Percentiles rank a stretch among this genome's conserved stretches.
These are phyloP conservation scores for Fundulus diaphanus DNA, from an alignment of 2,797 vertebrate genomes.

Conservation along the genomic window DNA sequence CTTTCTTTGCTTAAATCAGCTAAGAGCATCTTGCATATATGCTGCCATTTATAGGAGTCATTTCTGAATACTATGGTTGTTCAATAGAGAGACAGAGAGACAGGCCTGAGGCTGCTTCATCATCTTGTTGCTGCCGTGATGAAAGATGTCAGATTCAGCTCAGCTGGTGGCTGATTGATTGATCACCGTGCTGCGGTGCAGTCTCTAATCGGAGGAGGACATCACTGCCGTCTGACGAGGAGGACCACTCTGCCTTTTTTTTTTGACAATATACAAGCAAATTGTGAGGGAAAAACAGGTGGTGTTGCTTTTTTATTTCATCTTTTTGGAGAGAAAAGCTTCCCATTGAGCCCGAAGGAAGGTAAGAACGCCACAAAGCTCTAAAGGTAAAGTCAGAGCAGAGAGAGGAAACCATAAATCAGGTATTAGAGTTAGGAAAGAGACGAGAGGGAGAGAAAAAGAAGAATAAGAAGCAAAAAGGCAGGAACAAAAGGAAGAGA, in stretches of 20 bases:
- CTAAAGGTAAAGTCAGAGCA: neutral
- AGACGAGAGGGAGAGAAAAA: neutral
- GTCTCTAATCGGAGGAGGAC: neutral
- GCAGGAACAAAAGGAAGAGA: neutral
- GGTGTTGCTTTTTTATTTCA: neutral
- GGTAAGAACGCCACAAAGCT: rapidly evolving
- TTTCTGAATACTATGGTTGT: neutral
- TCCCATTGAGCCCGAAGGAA: rapidly evolving
- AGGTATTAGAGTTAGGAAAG: rapidly evolving
- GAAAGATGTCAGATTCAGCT: neutral
- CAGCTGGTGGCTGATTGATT: conserved; percentile 8
- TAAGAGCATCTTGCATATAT: neutral
- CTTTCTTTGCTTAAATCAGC: too few relatives aligned
- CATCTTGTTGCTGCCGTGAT: neutral
- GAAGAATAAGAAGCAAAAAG: neutral
- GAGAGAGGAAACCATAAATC: neutral
- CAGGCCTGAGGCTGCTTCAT: neutral
- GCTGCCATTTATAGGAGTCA: neutral
- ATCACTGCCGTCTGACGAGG: neutral
- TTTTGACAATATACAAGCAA: neutral
- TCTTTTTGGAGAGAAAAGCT: rapidly evolving
- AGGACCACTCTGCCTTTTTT: neutral
- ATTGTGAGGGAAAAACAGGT: neutral
- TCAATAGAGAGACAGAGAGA: neutral
- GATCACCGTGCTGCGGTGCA: neutral